Percentiles rank a stretch among this genome's conserved stretches.
Conservation (phyloP, 2,797 vertebrate genomes). For the Fringilla coelebs region DNA sequence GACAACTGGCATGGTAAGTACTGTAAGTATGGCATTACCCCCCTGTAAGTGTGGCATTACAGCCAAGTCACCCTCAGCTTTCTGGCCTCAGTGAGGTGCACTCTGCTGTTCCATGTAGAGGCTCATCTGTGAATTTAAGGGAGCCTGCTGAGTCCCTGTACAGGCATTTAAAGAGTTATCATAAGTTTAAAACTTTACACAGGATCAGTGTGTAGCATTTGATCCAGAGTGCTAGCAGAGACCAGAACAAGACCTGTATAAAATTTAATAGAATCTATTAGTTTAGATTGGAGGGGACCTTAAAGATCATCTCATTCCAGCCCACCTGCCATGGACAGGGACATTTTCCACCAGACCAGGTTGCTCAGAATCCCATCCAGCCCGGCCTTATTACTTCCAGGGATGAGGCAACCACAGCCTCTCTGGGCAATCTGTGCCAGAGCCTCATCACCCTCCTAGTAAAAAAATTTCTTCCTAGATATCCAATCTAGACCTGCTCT, state of each 20-base stretch:
- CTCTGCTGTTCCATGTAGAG: not conserved
- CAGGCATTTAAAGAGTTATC: not conserved
- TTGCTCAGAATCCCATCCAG: not conserved
- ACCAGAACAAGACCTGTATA: not conserved
- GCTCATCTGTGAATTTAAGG: not conserved
- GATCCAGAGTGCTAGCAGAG: not conserved
- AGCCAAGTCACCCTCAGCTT: not conserved
- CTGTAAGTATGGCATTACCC: not conserved
- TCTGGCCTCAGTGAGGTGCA: not conserved
- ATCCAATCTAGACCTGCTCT: not conserved
- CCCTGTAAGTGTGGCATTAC: not conserved
- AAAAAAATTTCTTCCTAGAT: not conserved
- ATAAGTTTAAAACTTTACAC: not conserved
- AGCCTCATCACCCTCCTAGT: fast-evolving
- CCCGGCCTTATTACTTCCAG: not conserved
- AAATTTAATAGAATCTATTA: not conserved
- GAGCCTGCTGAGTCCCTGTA: not conserved
- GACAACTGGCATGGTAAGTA: not conserved
- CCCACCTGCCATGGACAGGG: not conserved
- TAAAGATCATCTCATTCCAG: not conserved
- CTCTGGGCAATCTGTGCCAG: not conserved
- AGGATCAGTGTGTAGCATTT: not conserved
- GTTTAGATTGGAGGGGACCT: not conserved
- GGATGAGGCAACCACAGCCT: fast-evolving
- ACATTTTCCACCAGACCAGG: not conserved